phyloP scores from a whole-genome alignment of 2,888 invertebrate species.

The Cyclophora punctaria region DNA sequence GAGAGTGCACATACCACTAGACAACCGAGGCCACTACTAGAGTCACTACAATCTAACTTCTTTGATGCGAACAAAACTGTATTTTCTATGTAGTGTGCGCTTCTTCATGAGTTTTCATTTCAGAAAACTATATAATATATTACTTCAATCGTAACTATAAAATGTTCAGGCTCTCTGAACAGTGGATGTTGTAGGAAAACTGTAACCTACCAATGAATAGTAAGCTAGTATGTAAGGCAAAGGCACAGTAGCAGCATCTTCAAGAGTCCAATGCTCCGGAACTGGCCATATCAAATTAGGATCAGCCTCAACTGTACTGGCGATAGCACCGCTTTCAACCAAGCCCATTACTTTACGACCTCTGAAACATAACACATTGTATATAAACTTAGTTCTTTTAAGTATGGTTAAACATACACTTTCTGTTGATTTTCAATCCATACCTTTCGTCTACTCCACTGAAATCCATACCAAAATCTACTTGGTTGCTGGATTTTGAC shows the following conservation, averaged over 20 bases:
- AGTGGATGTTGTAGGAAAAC: too few relatives aligned
- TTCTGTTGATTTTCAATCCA: too few relatives aligned
- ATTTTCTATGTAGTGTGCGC: too few relatives aligned
- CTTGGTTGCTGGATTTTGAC: constrained; percentile 14
- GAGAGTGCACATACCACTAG: too few relatives aligned
- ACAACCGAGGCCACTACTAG: too few relatives aligned
- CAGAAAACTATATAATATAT: too few relatives aligned
- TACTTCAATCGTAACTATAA: too few relatives aligned
- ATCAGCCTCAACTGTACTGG: constrained; percentile 70
- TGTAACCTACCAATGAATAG: constrained; percentile 30
- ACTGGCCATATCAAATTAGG: constrained; percentile 75
- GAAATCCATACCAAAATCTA: constrained; percentile 32
- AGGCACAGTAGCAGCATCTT: constrained; percentile 83
- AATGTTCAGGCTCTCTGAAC: too few relatives aligned
- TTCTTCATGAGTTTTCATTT: too few relatives aligned
- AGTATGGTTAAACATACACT: too few relatives aligned
- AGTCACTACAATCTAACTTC: too few relatives aligned
- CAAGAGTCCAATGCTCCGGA: constrained; percentile 78
- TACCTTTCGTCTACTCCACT: constrained; percentile 34
- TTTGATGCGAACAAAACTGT: too few relatives aligned
- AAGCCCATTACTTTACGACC: constrained; percentile 78
- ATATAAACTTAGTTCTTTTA: background rate
- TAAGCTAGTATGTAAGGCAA: constrained; percentile 61
- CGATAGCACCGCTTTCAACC: constrained; percentile 63
- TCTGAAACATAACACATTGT: constrained; percentile 21